Evolutionary conservation across 1,140 invertebrate genomes (phyloP).

Genomic region (Lamellibrachia luymesi): DNA sequence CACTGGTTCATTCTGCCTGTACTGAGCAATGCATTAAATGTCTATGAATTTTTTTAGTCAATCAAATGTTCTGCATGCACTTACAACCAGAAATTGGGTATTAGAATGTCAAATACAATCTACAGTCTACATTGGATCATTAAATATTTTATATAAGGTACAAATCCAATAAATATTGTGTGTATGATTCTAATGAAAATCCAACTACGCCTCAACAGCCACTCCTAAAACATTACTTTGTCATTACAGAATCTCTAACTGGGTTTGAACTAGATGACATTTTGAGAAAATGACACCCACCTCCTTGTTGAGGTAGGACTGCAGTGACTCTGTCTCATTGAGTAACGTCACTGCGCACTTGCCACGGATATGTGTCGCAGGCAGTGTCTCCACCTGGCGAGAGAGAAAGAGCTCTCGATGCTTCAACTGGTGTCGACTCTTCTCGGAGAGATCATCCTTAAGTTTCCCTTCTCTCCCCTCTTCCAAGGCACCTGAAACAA

Average conservation of each 20-base stretch:
- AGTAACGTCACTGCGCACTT: conserved; percentile 97
- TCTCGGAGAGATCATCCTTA: conserved; percentile 60
- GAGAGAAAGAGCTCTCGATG: conserved; percentile 97
- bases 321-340: conserved; percentile 95
- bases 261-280: background rate
- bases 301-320: conserved; percentile 95
- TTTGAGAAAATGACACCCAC: conserved; percentile 55
- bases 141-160: too few relatives aligned
- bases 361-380: conserved; percentile 96
- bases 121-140: background rate
- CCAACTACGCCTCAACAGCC: too few relatives aligned
- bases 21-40: background rate
- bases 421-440: conserved; percentile 84
- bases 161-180: too few relatives aligned
- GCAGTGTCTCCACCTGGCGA: conserved; percentile 72
- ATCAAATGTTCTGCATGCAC: background rate
- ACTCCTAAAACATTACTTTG: too few relatives aligned
- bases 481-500: background rate
- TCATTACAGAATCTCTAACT: too few relatives aligned
- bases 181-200: too few relatives aligned
- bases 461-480: conserved; percentile 13
- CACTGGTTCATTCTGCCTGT: background rate
- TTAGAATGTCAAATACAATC: background rate
- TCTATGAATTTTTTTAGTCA: background rate
- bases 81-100: background rate